Evolutionary conservation across 2,888 invertebrate genomes (phyloP).

Genomic region (Oscheius sp.): DNA sequence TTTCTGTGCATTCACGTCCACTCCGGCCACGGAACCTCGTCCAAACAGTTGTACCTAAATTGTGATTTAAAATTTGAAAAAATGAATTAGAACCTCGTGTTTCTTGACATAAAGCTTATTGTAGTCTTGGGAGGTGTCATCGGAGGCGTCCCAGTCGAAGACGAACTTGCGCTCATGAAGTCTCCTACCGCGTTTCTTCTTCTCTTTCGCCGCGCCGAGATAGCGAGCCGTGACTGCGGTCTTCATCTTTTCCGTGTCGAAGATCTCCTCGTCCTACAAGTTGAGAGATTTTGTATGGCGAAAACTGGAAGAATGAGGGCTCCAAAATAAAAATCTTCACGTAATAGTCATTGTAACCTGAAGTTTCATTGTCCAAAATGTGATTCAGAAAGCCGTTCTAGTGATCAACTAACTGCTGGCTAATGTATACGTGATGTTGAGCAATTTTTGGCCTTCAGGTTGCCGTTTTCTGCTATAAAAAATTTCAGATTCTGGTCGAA

Average conservation of each 20-base stretch:
- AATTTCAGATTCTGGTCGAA: too few relatives aligned
- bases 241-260: slow-evolving; percentile 60
- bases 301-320: background rate
- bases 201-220: slow-evolving; percentile 75
- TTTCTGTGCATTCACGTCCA: slow-evolving; percentile 85
- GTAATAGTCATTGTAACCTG: too few relatives aligned
- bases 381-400: too few relatives aligned
- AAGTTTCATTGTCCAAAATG: too few relatives aligned
- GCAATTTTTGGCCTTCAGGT: too few relatives aligned
- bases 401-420: too few relatives aligned
- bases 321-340: too few relatives aligned
- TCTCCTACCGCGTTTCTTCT: slow-evolving; percentile 82
- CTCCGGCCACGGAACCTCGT: slow-evolving; percentile 95
- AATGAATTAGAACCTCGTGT: slow-evolving; percentile 80
- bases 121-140: slow-evolving; percentile 96
- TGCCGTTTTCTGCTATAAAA: too few relatives aligned
- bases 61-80: background rate
- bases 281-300: background rate
- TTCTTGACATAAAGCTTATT: slow-evolving; percentile 94
- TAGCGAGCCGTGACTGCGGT: slow-evolving; percentile 68
- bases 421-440: too few relatives aligned
- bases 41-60: slow-evolving; percentile 90
- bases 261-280: slow-evolving; percentile 42
- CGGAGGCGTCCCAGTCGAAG: slow-evolving; percentile 99
- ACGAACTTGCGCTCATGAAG: slow-evolving; percentile 99